Percentiles rank a stretch among this genome's conserved stretches.
phyloP scores from a whole-genome alignment of 1,140 invertebrate genomes.

The Penaeus indicus region DNA sequence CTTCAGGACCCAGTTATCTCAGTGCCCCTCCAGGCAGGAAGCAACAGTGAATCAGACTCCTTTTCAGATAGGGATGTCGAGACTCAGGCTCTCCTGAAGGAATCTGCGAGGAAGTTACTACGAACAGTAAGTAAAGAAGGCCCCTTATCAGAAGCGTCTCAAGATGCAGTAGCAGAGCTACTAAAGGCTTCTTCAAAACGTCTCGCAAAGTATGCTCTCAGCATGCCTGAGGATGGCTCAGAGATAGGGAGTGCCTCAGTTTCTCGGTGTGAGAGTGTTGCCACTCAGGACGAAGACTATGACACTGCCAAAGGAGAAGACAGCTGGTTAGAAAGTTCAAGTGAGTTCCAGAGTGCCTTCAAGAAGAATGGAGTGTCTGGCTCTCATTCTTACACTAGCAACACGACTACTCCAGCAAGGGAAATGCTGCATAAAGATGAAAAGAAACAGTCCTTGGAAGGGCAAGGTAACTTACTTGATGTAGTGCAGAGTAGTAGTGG shows the following conservation, averaged over 20 bases:
- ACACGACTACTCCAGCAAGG: not conserved
- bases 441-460: not conserved
- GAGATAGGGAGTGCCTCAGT: not conserved
- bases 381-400: not conserved
- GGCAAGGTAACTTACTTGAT: not conserved
- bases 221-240: not conserved
- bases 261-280: conserved; percentile 9
- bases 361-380: not conserved
- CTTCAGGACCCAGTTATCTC: no score
- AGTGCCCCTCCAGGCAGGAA: not conserved
- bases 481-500: not conserved
- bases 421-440: not conserved
- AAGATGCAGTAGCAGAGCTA: conserved; percentile 44
- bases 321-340: conserved; percentile 11
- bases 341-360: not conserved
- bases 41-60: not conserved
- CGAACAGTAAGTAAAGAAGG: conserved; percentile 51
- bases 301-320: conserved; percentile 39
- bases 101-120: conserved; percentile 45
- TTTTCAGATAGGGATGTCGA: not conserved
- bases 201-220: conserved; percentile 24
- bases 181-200: conserved; percentile 45
- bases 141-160: conserved; percentile 46
- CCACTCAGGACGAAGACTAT: conserved; percentile 33
- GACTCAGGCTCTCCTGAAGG: conserved; percentile 38